These are phyloP conservation scores for Drosophila differens DNA, from an alignment of 2,888 invertebrate species.

Conservation along the genomic window DNA sequence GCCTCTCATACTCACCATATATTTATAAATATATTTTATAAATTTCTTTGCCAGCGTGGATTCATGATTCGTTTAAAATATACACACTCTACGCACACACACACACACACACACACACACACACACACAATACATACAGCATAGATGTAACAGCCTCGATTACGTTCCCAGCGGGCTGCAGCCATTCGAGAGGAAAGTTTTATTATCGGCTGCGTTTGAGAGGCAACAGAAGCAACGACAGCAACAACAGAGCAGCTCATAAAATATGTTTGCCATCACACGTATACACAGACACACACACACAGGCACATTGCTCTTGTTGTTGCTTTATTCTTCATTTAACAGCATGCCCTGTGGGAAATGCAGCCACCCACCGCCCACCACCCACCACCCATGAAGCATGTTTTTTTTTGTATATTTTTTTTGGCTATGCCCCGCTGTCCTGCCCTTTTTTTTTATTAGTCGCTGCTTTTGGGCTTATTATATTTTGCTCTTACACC, in stretches of 20 bases:
- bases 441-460: conserved; percentile 68
- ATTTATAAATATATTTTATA: conserved; percentile 28
- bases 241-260: conserved; percentile 71
- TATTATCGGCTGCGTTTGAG: conserved; percentile 80
- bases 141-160: conserved; percentile 78
- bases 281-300: conserved; percentile 27
- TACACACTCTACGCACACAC: conserved; percentile 30
- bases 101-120: conserved; percentile 9
- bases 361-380: conserved; percentile 43
- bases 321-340: conserved; percentile 77
- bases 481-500: conserved; percentile 78
- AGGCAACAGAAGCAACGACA: conserved; percentile 58
- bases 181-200: conserved; percentile 77
- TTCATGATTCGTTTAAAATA: conserved; percentile 48
- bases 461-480: conserved; percentile 70
- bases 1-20: conserved; percentile 9
- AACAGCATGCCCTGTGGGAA: conserved; percentile 72
- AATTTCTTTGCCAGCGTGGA: conserved; percentile 28
- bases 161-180: conserved; percentile 81
- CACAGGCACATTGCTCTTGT: conserved; percentile 24
- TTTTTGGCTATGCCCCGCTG: conserved; percentile 20
- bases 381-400: conserved; percentile 18
- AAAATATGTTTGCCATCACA: conserved; percentile 82
- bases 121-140: conserved; percentile 30
- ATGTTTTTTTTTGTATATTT: conserved; percentile 36